phyloP scores from a whole-genome alignment of 2,888 invertebrate genomes.

The Cylloceria caligata region DNA sequence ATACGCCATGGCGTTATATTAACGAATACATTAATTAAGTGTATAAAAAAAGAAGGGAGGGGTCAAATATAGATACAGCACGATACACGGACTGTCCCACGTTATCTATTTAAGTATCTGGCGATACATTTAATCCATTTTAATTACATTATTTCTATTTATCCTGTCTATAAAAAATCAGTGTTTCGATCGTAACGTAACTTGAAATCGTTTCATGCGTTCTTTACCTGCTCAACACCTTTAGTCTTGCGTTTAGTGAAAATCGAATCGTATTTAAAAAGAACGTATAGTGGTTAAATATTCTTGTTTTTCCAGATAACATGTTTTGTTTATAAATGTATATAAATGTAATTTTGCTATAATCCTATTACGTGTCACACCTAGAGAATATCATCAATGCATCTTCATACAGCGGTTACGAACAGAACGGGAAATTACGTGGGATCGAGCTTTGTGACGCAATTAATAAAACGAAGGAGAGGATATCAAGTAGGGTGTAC shows the following conservation, averaged over 20 bases:
- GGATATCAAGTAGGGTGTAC: slow-evolving; percentile 27
- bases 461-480: slow-evolving; percentile 44
- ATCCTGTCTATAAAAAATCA: background rate
- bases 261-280: too few species aligned
- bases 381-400: background rate
- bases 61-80: background rate
- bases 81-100: background rate
- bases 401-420: slow-evolving; percentile 2
- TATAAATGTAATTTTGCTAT: background rate
- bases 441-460: slow-evolving; percentile 39
- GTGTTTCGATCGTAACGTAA: background rate
- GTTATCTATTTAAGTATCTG: background rate
- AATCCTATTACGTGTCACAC: background rate
- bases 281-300: too few species aligned
- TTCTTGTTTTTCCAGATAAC: too few species aligned
- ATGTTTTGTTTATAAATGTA: too few species aligned
- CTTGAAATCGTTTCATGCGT: background rate
- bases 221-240: too few species aligned
- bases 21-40: background rate
- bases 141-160: background rate
- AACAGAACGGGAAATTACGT: slow-evolving; percentile 21
- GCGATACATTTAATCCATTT: background rate
- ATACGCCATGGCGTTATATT: background rate
- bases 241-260: too few species aligned
- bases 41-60: background rate